A percentile compares a stretch with the other conserved stretches of the same genome.
Conservation (phyloP, 2,113 vertebrate species). For the Ceuthmochares aereus region DNA sequence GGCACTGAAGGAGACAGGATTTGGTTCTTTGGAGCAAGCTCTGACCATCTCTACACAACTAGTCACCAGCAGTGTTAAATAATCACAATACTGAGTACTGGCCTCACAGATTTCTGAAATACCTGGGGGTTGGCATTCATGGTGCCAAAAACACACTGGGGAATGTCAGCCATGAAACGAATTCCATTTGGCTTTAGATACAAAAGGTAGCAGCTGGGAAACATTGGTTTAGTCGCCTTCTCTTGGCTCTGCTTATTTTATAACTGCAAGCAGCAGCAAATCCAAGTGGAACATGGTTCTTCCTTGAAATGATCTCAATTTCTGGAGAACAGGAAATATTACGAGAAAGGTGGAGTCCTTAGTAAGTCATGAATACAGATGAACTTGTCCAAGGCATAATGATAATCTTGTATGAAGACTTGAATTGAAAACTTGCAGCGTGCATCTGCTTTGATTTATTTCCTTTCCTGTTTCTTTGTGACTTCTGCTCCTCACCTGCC, state of each 20-base stretch:
- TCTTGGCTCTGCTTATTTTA: background rate
- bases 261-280: background rate
- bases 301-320: background rate
- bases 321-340: background rate
- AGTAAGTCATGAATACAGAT: background rate
- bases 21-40: background rate
- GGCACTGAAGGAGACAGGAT: background rate
- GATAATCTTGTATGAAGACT: background rate
- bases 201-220: background rate
- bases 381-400: background rate
- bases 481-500: background rate
- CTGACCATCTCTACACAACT: background rate
- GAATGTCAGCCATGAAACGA: background rate
- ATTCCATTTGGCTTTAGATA: background rate
- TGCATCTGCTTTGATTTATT: background rate
- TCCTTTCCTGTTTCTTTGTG: background rate
- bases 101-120: background rate
- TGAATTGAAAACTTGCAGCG: background rate
- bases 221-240: background rate
- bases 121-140: background rate
- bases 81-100: background rate
- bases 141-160: background rate
- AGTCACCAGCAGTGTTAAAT: background rate
- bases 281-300: fast-evolving
- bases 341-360: background rate